Evolutionary conservation across 1,140 invertebrate genomes (phyloP).

Genomic region (Sycophaga agraensis): DNA sequence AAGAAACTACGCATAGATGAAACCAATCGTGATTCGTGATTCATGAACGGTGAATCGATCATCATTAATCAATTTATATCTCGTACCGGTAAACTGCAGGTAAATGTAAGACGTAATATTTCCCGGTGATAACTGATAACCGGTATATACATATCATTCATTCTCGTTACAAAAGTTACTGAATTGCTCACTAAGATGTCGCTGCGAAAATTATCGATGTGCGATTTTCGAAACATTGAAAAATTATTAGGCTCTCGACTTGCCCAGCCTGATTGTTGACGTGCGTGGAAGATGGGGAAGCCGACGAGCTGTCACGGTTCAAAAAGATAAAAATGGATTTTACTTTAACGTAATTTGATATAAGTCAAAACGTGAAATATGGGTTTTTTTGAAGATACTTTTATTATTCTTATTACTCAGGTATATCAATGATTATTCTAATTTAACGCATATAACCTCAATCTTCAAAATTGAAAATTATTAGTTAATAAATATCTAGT

Average conservation of each 20-base stretch:
- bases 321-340: constrained; percentile 12
- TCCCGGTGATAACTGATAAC: no score
- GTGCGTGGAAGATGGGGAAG: background rate
- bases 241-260: background rate
- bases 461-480: no score
- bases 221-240: no score
- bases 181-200: background rate
- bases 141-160: no score
- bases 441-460: constrained; percentile 8
- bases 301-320: constrained; percentile 7
- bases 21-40: no score
- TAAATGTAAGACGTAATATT: no score
- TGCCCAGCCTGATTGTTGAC: background rate
- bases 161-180: no score
- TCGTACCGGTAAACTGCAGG: no score
- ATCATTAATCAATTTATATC: no score
- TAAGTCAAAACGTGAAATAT: constrained; percentile 52
- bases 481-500: no score
- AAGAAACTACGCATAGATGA: no score
- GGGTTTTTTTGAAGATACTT: constrained; percentile 69
- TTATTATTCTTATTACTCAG: constrained; percentile 70
- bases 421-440: constrained; percentile 46
- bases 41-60: no score
- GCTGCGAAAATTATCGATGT: background rate
- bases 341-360: constrained; percentile 20